Base-by-base conservation (phyloP, 2,113 vertebrate species). In the Ibidorhyncha struthersii region DNA sequence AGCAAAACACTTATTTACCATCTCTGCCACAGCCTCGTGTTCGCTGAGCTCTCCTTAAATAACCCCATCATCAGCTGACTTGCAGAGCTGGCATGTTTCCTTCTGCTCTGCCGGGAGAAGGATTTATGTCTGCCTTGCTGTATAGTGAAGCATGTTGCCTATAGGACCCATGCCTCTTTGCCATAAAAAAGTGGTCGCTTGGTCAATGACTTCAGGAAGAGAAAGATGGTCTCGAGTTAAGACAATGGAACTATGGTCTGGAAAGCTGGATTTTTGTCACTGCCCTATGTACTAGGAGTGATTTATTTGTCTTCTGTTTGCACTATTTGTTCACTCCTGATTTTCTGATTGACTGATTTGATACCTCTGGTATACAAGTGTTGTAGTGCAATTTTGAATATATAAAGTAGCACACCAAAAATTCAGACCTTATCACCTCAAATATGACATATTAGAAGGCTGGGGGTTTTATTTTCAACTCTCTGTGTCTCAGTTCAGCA, bases 231-330 rank as follows among this genome's bases (percentile, higher is more conserved):
- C 32, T 78, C 14, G 40, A 88, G 52, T 65, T 52, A 77, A 84
- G 89, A 93, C 22, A 91, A 47, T n/a, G 34, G 50, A 92, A 89
- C 49, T 81, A 58, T n/a, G 34, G 23, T 67, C 47, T 88, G 58
- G 36, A 90, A 84, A 87, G 34, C 21, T 94, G 93, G 21, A 89
- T 93, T 87, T 94, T 49, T 93, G 78, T 94, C 78, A 76, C 38
- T 87, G 52, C 38, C 49, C 22, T 34, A 65, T n/a, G 53, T 76
- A 69, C 19, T 38, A 41, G 49, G 53, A 71, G 65, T 56, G 70
- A 88, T 82, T 93, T 88, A 73, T 86, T 70, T 58, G 71, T 61
- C 58, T 92, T 82, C 27, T 69, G 14, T 86, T 96, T 87, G 61
- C 8, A 11, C 40, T 89, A 22, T 52, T 92, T 84, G 32, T 76